Evolutionary conservation across 2,888 invertebrate species (phyloP), one percentile per base, ranked within the genome.

Genomic region (Gari tellinella): DNA sequence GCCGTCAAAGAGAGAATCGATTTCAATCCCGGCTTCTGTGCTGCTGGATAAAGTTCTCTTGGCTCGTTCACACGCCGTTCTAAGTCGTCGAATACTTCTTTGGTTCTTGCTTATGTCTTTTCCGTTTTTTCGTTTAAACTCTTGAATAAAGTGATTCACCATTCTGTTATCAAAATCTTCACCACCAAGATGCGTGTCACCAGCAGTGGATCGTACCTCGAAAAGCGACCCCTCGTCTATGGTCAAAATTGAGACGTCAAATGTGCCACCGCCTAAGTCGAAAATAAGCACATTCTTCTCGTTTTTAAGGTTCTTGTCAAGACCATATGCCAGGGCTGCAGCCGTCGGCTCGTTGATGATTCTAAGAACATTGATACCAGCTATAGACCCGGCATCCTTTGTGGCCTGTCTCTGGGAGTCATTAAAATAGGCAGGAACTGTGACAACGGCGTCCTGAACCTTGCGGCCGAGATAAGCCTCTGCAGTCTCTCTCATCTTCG

Each of bases 401-500:
- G 93, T 93, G 1, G 97, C 95, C 88, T 95, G 95, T 49, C 95
- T 92, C 87, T 95, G 95, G 7, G 80, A 89, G 68, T 92, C 92
- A 69, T 91, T 92, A 84, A 92, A 92, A 75, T 92, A 92, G 0
- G 92, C 92, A 1, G 92, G 92, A 3, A 92, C 92, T 5, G 92
- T 92, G 19, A 92, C 82, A 1, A 92, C 92, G 15, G 90, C 91
- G 64, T 91, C 87, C 2, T 78, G 86, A 0, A 91, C 87, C 38
- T 80, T 86, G 53, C 95, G 94, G 60, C 98, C 98, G 60, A 92
- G 88, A 80, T 90, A 93, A 5, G 92, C 91, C 70, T 93, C 92
- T 12, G 93, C 93, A 4, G 90, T 92, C 56, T 91, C 90, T 94
- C 96, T 97, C 97, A 97, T 97, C 92, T 97, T 97, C 23, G 95